A percentile compares a stretch with the other conserved stretches of the same genome.
phyloP scores from a whole-genome alignment of 2,888 invertebrate species.

The Meteorus colon region DNA sequence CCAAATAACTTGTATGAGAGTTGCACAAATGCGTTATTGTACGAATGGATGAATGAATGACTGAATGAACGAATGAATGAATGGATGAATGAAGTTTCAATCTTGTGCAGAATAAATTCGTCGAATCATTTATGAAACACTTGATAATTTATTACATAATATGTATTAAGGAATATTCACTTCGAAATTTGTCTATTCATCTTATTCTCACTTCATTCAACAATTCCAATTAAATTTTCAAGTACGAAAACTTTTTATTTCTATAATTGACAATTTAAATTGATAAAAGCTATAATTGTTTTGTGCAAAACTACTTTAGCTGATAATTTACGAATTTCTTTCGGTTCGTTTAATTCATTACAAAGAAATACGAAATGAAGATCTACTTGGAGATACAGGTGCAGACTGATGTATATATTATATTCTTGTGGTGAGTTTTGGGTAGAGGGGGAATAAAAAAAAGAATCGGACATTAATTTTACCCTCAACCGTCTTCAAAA shows the following conservation, averaged over 20 bases:
- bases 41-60: not conserved
- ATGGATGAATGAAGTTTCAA: not conserved
- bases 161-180: too few species aligned
- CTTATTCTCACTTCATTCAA: not conserved
- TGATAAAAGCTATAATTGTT: not conserved
- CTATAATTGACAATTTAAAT: not conserved
- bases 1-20: not conserved
- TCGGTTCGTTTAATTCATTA: too few species aligned
- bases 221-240: not conserved
- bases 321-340: too few species aligned
- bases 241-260: not conserved
- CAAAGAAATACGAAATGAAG: too few species aligned
- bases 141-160: too few species aligned
- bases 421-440: not conserved
- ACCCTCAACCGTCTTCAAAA: conserved; percentile 25
- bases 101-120: too few species aligned
- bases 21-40: not conserved
- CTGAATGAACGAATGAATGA: not conserved
- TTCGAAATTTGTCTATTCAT: not conserved
- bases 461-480: conserved; percentile 33
- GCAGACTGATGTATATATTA: conserved; percentile 14
- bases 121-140: too few species aligned
- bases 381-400: conserved; percentile 22
- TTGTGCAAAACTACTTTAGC: not conserved
- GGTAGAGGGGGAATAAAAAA: conserved; percentile 21